Evolutionary conservation across 2,888 invertebrate genomes (phyloP), one percentile per base, ranked within the genome.

Genomic region (Mythimna impura): DNA sequence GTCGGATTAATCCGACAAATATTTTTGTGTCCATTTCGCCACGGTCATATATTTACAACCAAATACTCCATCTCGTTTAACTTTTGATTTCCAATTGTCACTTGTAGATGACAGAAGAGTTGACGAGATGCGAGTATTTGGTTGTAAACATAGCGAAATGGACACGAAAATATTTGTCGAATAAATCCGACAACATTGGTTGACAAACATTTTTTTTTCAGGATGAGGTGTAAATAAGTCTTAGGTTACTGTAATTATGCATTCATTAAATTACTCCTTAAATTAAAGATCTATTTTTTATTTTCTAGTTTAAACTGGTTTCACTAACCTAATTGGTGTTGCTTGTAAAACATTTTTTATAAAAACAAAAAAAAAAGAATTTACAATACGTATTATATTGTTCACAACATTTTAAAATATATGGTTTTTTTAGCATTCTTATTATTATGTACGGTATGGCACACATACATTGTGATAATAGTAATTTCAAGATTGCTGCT

Each of bases 391-490:
- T 40, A 55, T 25, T 12, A 43, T 66, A 34, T 25, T 25, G 36
- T 55, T 20, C 36, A 25, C 43, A 25, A 36, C 34, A 14, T 36
- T 20, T 25, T 14, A 47, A 66, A 52, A 52, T 22, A 58, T 54
- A 47, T 3, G 22, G 20, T 0, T 43, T 70, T 22, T 2, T 20
- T 34, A 30, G 8, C 36, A 20, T 25, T 22, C 50, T 54, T 57
- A 50, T 47, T 60, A 66, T 55, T 77, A 55, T 55, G 66, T 61
- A 64, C 34, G 22, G 47, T 73, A 78, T 78, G 78, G 80, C 78
- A 78, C 78, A 67, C 52, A 67, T 20, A 47, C 8, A 54, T 65
- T 66, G 68, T 40, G 43, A 68, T 58, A 62, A 10, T 20, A 40
- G n/a, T 30, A 63, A 50, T 67, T 58, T 73, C 12, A 12, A 64